Conservation (phyloP, 2,888 invertebrate genomes). For the Pseudococcus longispinus region DNA sequence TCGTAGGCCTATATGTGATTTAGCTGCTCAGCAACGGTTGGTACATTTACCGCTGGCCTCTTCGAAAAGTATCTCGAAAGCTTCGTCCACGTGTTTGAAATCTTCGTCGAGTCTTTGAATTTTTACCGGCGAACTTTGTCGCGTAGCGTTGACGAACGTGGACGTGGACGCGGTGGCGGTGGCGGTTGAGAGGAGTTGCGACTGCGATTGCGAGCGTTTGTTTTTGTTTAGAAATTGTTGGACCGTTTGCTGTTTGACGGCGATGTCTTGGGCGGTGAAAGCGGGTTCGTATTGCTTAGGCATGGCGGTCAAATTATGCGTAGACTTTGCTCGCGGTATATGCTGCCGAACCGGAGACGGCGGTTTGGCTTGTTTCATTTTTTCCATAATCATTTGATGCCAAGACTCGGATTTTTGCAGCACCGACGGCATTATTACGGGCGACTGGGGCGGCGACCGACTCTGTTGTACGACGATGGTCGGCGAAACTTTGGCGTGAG, state of each 20-base stretch:
- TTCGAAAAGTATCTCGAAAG: conserved; percentile 82
- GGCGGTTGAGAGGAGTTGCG: conserved; percentile 58
- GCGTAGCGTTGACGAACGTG: neutral
- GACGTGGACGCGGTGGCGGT: conserved; percentile 56
- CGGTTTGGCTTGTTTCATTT: conserved; percentile 61
- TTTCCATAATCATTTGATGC: conserved; percentile 72
- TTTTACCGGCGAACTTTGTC: neutral
- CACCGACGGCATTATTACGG: conserved; percentile 60
- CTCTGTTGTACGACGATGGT: conserved; percentile 56
- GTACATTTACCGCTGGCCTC: conserved; percentile 59
- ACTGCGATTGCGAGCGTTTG: neutral
- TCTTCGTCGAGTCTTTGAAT: conserved; percentile 60
- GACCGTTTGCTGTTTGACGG: conserved; percentile 75
- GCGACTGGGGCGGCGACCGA: conserved; percentile 58
- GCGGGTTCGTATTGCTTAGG: conserved; percentile 85
- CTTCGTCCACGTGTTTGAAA: conserved; percentile 77
- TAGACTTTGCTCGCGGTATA: conserved; percentile 72
- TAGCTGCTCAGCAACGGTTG: neutral
- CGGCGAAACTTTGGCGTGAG: conserved; percentile 30
- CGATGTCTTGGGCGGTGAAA: conserved; percentile 72
- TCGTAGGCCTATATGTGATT: no score
- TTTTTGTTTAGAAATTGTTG: conserved; percentile 72
- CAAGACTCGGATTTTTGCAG: conserved; percentile 79
- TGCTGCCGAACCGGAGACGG: conserved; percentile 59
- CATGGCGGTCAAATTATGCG: conserved; percentile 73